Base-by-base conservation (phyloP, 2,797 vertebrate species). In the Pteronotus mesoamericanus region DNA sequence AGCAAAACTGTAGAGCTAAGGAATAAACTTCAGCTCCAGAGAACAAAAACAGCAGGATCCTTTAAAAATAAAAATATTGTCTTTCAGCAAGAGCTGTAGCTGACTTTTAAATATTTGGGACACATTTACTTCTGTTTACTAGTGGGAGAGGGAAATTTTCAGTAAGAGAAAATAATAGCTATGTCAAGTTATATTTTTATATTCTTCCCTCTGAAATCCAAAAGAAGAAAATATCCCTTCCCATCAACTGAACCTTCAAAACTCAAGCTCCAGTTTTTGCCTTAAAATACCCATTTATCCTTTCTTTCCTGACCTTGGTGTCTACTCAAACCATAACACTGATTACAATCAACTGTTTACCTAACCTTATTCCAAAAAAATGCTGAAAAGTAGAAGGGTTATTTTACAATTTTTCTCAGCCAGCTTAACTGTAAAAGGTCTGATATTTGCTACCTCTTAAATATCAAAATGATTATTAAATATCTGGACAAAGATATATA, bases 121-220 rank as follows among this genome's bases (percentile, higher is more conserved):
- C 42, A 88, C 93, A 75, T 37, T 66, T 53, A 57, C 2, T 39
- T 66, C 12, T 55, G 51, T 55, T 80, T 74, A n/a, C 82, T 46
- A 12, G 22, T 48, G 18, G 6, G 69, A 82, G 6, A 51, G 11
- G 32, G 9, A 32, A 46, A 34, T 29, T 86, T 90, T 84, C 39
- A 83, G n/a, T 72, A 68, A 59, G 9, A 94, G 6, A 87, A 95
- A 91, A 75, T 85, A 86, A 87, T 72, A 83, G 12, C 61, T 80
- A 34, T 51, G 18, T 11, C 37, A 90, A 94, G 1, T 92, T 78
- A 53, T 83, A 79, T 39, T 93, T 95, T 94, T 68, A 77, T 91
- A 59, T 34, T 84, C 16, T 69, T 90, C 19, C 16, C 34, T 24
- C 5, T 84, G 59, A 89, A 92, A 66, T 2, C 11, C 26, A 83